These are phyloP conservation scores for Aphrocallistes beatrix DNA, from an alignment of 37 sponge, comb jelly and placozoan genomes.

Conservation along the genomic window DNA sequence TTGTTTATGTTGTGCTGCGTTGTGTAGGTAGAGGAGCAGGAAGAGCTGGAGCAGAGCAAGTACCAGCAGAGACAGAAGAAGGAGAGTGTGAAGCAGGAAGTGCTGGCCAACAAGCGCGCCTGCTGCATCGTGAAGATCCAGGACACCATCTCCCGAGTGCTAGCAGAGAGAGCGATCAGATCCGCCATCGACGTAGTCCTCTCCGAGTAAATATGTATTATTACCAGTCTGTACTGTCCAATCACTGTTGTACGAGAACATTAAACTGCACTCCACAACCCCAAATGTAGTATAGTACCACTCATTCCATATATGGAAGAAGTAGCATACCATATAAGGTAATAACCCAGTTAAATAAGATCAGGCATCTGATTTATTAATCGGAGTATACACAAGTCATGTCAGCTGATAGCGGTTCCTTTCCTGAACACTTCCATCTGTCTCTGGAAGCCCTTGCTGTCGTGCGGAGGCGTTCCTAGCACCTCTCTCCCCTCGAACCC, in stretches of 20 bases:
- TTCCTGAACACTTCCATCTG: not conserved
- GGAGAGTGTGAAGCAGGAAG: not conserved
- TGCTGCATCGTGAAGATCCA: not conserved
- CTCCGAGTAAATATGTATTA: not conserved
- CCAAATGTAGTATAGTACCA: too few species aligned
- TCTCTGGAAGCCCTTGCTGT: not conserved
- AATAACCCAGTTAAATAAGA: too few species aligned
- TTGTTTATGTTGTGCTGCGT: not conserved
- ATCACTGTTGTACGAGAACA: not conserved
- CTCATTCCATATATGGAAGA: too few species aligned
- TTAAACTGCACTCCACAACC: not conserved
- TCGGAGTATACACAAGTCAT: too few species aligned
- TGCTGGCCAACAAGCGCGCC: not conserved
- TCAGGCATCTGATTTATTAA: too few species aligned
- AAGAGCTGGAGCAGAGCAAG: not conserved
- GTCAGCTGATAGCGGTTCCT: too few species aligned
- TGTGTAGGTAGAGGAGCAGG: not conserved
- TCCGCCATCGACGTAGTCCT: not conserved
- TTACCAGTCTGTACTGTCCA: not conserved
- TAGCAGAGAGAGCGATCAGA: not conserved
- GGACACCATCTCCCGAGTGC: not conserved
- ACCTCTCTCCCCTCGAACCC: not conserved
- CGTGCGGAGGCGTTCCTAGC: not conserved
- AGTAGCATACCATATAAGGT: too few species aligned
- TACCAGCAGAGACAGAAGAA: not conserved